Conservation (phyloP, 1,140 invertebrate species). For the Ostrea denselamellosa region DNA sequence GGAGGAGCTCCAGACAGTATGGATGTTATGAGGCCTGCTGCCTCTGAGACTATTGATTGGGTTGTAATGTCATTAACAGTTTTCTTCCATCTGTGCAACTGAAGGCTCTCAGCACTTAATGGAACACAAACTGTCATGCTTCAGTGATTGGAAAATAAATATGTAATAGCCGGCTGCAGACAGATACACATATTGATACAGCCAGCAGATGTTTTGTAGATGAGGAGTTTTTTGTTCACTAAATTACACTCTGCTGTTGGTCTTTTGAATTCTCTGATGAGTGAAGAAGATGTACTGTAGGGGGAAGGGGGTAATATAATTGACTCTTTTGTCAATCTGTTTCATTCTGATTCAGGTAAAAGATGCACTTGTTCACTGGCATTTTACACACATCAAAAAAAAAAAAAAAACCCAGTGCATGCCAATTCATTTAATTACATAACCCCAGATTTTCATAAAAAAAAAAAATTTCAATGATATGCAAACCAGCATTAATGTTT, state of each 20-base stretch:
- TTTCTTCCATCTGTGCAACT: not conserved
- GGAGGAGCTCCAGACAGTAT: not conserved
- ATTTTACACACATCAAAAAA: too few relatives aligned
- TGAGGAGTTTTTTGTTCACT: not conserved
- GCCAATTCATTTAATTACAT: too few relatives aligned
- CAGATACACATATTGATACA: not conserved
- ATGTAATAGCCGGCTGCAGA: not conserved
- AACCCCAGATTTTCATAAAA: too few relatives aligned
- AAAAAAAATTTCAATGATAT: too few relatives aligned
- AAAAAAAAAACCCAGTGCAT: too few relatives aligned
- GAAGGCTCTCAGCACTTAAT: not conserved
- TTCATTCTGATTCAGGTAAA: too few relatives aligned
- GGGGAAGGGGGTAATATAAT: too few relatives aligned
- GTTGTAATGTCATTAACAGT: conserved; percentile 21
- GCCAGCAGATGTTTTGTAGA: not conserved
- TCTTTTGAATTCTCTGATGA: not conserved
- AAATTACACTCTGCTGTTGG: not conserved
- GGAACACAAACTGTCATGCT: conserved; percentile 18
- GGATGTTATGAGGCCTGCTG: not conserved
- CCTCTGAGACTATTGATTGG: not conserved
- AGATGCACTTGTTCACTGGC: too few relatives aligned
- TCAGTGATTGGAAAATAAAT: not conserved
- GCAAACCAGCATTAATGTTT: too few relatives aligned
- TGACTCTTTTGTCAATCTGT: too few relatives aligned
- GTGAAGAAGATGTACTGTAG: too few relatives aligned